These are phyloP conservation scores for Synergus japonicus DNA, from an alignment of 2,888 invertebrate genomes.

Conservation along the genomic window DNA sequence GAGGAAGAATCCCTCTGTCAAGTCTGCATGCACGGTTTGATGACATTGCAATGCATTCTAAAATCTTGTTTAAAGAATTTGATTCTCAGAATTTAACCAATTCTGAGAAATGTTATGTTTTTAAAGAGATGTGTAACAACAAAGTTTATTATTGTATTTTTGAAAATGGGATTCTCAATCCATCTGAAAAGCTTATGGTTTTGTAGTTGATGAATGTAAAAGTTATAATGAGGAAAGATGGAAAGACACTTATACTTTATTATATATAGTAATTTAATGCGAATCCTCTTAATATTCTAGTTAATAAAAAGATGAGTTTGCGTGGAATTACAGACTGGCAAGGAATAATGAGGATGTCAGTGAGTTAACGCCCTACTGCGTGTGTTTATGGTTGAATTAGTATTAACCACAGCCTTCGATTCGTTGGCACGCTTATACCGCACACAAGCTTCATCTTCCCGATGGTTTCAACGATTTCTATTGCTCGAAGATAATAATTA, in stretches of 20 bases:
- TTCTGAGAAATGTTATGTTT: not conserved
- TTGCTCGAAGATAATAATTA: not conserved
- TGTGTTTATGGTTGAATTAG: conserved; percentile 2
- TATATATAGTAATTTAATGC: too few relatives aligned
- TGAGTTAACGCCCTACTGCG: conserved; percentile 4
- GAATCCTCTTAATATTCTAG: not conserved
- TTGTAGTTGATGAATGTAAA: too few relatives aligned
- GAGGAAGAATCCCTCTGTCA: conserved; percentile 4
- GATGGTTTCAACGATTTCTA: not conserved
- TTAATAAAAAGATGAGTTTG: conserved; percentile 1
- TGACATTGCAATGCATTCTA: not conserved
- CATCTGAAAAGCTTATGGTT: too few relatives aligned
- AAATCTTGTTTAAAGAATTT: not conserved
- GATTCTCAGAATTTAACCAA: not conserved
- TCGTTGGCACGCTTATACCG: not conserved
- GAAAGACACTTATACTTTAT: too few relatives aligned
- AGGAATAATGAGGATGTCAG: conserved; percentile 1
- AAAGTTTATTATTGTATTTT: not conserved
- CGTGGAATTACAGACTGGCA: not conserved
- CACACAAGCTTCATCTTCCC: not conserved
- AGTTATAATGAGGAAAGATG: too few relatives aligned
- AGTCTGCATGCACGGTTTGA: too few relatives aligned
- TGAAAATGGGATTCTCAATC: too few relatives aligned
- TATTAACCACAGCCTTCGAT: conserved; percentile 2
- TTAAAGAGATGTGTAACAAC: not conserved